Evolutionary conservation across 2,797 vertebrate genomes (phyloP).

Genomic region (Capromys pilorides): DNA sequence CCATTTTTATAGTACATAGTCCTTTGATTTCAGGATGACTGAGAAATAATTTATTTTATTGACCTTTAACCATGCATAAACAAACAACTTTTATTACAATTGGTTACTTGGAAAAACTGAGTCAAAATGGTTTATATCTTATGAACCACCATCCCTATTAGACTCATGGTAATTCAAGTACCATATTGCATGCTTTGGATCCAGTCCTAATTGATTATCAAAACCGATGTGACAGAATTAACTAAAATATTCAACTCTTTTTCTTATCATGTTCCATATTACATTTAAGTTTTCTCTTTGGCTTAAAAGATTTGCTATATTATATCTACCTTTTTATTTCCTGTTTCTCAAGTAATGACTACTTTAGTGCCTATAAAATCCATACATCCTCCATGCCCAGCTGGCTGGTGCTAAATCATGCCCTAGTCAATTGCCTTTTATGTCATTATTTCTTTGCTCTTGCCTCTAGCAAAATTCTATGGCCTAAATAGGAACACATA

Average conservation of each 20-base stretch:
- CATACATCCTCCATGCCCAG: neutral
- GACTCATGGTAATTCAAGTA: conserved; percentile 64
- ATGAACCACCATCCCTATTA: conserved; percentile 43
- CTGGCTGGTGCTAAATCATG: neutral
- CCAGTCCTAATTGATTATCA: conserved; percentile 24
- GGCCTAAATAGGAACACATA: neutral
- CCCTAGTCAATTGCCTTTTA: neutral
- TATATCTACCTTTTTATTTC: conserved; percentile 15
- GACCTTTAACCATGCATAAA: conserved; percentile 42
- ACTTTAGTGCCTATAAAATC: neutral
- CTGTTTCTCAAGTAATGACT: conserved; percentile 13
- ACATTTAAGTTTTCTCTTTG: conserved; percentile 35
- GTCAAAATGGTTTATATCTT: conserved; percentile 60
- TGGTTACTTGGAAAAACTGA: conserved; percentile 65
- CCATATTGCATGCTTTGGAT: conserved; percentile 50
- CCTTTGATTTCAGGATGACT: conserved; percentile 53
- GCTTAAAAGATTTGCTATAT: neutral
- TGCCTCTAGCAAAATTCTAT: conserved; percentile 39
- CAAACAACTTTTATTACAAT: conserved; percentile 68
- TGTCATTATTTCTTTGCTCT: neutral
- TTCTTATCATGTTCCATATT: conserved; percentile 13
- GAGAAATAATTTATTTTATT: conserved; percentile 53
- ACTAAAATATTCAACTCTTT: neutral
- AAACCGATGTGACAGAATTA: conserved; percentile 55
- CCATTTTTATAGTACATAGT: neutral